Evolutionary conservation across 1,140 invertebrate species (phyloP).

Genomic region (Yoshiicerus persimilis): DNA sequence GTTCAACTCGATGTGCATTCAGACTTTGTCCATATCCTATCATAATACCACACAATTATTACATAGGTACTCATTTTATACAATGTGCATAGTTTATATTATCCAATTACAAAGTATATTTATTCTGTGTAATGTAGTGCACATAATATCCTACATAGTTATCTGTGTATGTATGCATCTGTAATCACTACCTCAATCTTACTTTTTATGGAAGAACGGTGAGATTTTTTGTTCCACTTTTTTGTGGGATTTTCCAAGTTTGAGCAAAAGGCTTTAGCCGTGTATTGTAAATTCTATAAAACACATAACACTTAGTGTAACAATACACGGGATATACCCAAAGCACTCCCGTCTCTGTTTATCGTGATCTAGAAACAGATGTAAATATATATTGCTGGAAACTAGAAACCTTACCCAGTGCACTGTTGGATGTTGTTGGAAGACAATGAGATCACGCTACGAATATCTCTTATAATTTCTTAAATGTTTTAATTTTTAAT

Average conservation of each 20-base stretch:
- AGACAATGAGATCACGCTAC: not conserved
- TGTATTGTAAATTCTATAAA: not conserved
- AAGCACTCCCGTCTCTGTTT: no score
- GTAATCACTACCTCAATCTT: not conserved
- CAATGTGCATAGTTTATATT: no score
- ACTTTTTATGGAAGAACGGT: not conserved
- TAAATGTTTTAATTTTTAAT: not conserved
- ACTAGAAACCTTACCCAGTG: no score
- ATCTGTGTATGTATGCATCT: not conserved
- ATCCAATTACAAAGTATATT: no score
- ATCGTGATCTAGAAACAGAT: no score
- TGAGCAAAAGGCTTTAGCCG: not conserved
- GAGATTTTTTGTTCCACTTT: not conserved
- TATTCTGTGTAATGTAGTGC: no score
- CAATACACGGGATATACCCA: no score
- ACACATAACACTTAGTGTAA: not conserved
- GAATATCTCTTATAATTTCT: not conserved
- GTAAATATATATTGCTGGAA: no score
- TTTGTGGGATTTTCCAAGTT: slow-evolving; percentile 1
- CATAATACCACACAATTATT: no score
- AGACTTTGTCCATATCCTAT: not conserved
- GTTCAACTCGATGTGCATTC: not conserved
- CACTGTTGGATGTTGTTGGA: not conserved
- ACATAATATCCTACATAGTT: not conserved
- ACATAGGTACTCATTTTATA: no score